Evolutionary conservation across 2,113 vertebrate genomes (phyloP).

Genomic region (Catagonus wagneri): DNA sequence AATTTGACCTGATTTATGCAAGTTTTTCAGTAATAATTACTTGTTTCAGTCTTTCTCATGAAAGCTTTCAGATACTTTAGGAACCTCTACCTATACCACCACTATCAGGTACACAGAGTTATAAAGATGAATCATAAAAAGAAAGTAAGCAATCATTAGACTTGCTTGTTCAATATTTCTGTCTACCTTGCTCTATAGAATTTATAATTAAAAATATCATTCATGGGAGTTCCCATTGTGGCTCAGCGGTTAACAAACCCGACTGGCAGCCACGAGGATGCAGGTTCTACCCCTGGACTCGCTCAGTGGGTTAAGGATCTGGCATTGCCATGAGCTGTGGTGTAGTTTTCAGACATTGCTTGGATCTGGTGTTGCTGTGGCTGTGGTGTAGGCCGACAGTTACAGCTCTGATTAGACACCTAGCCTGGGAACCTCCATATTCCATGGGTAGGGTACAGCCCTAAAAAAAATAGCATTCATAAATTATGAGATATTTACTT

Average conservation of each 20-base stretch:
- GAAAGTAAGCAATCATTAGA: background rate
- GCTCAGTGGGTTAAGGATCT: too few relatives aligned
- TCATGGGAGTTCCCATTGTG: background rate
- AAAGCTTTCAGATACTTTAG: background rate
- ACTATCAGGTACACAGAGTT: background rate
- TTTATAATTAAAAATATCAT: constrained; percentile 5
- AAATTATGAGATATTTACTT: background rate
- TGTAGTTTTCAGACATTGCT: too few relatives aligned
- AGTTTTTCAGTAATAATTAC: background rate
- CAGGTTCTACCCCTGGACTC: too few relatives aligned
- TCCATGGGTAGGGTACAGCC: too few relatives aligned
- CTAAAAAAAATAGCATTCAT: background rate
- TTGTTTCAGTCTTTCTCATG: background rate
- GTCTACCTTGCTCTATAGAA: background rate
- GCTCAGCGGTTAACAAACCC: too few relatives aligned
- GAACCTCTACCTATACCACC: background rate
- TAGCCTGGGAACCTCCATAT: too few relatives aligned
- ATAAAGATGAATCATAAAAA: background rate
- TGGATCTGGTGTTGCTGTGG: too few relatives aligned
- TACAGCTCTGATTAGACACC: too few relatives aligned
- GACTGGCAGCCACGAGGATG: too few relatives aligned
- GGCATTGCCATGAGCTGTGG: too few relatives aligned
- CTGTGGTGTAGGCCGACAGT: too few relatives aligned
- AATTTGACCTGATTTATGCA: background rate
- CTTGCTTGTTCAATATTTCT: background rate